Percentiles rank a stretch among this genome's conserved stretches.
Evolutionary conservation across 2,888 invertebrate species (phyloP).

Genomic region (Chironomus riparius): DNA sequence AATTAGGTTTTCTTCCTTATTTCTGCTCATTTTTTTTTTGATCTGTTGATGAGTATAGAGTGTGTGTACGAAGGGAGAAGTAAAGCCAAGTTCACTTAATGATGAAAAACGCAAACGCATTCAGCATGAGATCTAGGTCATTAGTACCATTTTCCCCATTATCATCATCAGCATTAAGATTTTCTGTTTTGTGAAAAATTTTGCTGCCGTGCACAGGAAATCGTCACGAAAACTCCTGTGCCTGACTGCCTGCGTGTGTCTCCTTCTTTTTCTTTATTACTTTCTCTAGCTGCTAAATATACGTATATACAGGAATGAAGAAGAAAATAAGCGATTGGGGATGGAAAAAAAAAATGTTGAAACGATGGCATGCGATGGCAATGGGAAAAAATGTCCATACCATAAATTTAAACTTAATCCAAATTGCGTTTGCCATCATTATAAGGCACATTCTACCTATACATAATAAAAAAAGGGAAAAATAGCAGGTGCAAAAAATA

Average conservation of each 20-base stretch:
- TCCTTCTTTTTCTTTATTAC: no score
- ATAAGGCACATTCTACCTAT: slow-evolving; percentile 5
- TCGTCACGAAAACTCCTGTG: not conserved
- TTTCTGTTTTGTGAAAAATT: not conserved
- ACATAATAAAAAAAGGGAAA: slow-evolving; percentile 27
- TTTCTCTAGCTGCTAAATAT: no score
- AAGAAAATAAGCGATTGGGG: not conserved
- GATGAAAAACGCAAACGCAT: slow-evolving; percentile 16
- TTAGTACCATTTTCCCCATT: slow-evolving; percentile 8
- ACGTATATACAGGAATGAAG: not conserved
- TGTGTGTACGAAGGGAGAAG: not conserved
- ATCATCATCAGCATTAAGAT: not conserved
- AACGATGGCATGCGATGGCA: not conserved
- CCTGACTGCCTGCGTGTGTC: no score
- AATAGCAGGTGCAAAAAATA: slow-evolving; percentile 27
- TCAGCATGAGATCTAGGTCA: slow-evolving; percentile 19
- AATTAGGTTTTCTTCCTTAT: slow-evolving; percentile 4
- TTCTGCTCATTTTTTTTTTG: no score
- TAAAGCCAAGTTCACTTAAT: not conserved
- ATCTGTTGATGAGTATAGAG: no score
- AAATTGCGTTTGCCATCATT: slow-evolving; percentile 27
- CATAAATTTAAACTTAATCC: slow-evolving; percentile 28
- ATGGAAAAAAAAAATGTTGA: not conserved
- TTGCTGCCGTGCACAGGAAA: not conserved
- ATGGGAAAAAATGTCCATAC: slow-evolving; percentile 25